Conservation (phyloP, 2,888 invertebrate species). For the Nomada ferruginata region DNA sequence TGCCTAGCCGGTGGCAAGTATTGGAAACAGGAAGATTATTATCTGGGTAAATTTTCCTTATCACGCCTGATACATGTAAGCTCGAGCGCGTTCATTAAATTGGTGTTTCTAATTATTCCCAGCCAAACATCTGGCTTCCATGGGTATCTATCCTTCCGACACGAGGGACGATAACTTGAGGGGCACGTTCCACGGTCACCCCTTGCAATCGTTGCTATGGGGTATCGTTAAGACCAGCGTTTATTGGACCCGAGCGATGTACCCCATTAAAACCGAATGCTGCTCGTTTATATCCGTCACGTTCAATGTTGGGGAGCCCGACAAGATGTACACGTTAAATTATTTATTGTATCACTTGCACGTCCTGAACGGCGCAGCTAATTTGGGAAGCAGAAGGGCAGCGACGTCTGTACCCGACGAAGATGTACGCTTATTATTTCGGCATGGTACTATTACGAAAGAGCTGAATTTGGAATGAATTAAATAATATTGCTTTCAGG, state of each 20-base stretch:
- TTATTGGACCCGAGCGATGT: conserved; percentile 85
- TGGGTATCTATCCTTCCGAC: conserved; percentile 85
- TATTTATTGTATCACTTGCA: conserved; percentile 86
- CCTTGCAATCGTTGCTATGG: conserved; percentile 79
- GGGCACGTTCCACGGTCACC: conserved; percentile 85
- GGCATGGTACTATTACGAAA: neutral
- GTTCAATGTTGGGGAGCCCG: conserved; percentile 85
- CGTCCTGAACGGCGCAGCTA: conserved; percentile 82
- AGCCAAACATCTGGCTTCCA: conserved; percentile 85
- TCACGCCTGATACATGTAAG: neutral
- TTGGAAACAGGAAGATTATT: conserved; percentile 87
- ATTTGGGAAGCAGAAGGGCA: conserved; percentile 83
- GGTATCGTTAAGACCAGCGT: conserved; percentile 81
- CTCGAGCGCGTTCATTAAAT: neutral
- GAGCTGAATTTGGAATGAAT: neutral
- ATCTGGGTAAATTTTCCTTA: conserved; percentile 84
- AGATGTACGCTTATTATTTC: conserved; percentile 75
- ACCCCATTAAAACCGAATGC: conserved; percentile 84
- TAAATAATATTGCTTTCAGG: conserved; percentile 74
- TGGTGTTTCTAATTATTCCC: conserved; percentile 32
- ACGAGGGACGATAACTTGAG: conserved; percentile 85
- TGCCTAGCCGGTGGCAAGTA: conserved; percentile 85
- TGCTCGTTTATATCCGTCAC: conserved; percentile 85
- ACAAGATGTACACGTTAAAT: conserved; percentile 85
- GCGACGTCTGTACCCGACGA: conserved; percentile 83